Evolutionary conservation across 2,797 vertebrate genomes (phyloP).

Genomic region (Kryptolebias ocellatus): DNA sequence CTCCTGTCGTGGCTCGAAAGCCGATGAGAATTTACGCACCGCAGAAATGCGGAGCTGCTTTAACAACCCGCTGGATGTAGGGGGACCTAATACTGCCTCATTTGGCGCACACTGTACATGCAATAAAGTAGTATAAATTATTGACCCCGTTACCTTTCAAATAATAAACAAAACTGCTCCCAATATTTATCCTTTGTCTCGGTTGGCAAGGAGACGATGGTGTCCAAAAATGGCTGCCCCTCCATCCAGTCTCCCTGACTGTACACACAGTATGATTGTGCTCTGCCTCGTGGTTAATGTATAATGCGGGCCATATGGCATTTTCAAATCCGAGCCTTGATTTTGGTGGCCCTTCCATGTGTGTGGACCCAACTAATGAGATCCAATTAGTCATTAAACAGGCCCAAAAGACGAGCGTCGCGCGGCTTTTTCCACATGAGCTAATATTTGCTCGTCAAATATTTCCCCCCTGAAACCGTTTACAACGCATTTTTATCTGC

Average conservation of each 20-base stretch:
- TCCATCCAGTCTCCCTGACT: constrained; percentile 68
- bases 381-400: constrained; percentile 93
- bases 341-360: constrained; percentile 85
- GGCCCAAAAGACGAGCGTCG: constrained; percentile 82
- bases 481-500: constrained; percentile 88
- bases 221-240: constrained; percentile 75
- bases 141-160: constrained; percentile 45
- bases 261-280: constrained; percentile 77
- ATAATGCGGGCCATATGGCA: constrained; percentile 98
- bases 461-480: constrained; percentile 89
- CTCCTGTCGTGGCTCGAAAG: constrained; percentile 18
- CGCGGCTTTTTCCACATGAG: constrained; percentile 84
- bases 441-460: constrained; percentile 99
- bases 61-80: constrained; percentile 7
- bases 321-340: constrained; percentile 83
- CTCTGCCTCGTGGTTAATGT: constrained; percentile 90
- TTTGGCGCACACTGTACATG: constrained; percentile 47
- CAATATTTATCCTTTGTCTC: constrained; percentile 67
- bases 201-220: constrained; percentile 83
- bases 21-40: constrained; percentile 77
- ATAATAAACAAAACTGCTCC: constrained; percentile 68
- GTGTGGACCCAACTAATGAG: constrained; percentile 90
- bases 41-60: constrained; percentile 22
- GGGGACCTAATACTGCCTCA: constrained; percentile 47
- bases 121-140: constrained; percentile 67